phyloP scores from a whole-genome alignment of 1,140 invertebrate genomes.

The Drepana arcuata region DNA sequence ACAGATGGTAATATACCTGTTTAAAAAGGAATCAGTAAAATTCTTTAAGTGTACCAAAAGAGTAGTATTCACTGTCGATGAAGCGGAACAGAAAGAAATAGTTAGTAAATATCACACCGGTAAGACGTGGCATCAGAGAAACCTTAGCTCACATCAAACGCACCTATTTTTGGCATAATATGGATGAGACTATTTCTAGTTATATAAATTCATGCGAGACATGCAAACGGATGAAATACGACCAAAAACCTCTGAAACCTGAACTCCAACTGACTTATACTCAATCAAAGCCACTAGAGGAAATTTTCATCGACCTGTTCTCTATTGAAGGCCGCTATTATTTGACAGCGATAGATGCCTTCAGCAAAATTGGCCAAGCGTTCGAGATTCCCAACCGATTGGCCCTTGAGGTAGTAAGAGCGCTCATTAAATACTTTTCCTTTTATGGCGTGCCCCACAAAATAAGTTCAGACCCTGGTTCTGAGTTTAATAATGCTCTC shows the following conservation, averaged over 20 bases:
- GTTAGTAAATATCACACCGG: constrained; percentile 24
- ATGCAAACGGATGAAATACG: constrained; percentile 24
- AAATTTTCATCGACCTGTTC: constrained; percentile 28
- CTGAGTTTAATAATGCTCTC: constrained; percentile 10
- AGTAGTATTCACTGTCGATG: constrained; percentile 15
- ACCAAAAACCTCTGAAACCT: constrained; percentile 24
- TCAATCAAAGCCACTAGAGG: constrained; percentile 19
- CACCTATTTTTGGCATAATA: constrained; percentile 19
- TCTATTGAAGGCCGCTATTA: constrained; percentile 21
- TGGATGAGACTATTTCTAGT: constrained; percentile 16
- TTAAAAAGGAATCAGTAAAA: constrained; percentile 16
- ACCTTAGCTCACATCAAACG: constrained; percentile 11
- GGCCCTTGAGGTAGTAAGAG: constrained; percentile 20
- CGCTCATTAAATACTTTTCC: constrained; percentile 9
- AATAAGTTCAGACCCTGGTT: constrained; percentile 3
- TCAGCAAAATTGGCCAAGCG: constrained; percentile 28
- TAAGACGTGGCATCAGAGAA: constrained; percentile 28
- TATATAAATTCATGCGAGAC: constrained; percentile 19
- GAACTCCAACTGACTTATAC: constrained; percentile 27
- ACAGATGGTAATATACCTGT: constrained; percentile 10
- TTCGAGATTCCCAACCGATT: constrained; percentile 15
- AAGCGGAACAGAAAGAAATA: constrained; percentile 18
- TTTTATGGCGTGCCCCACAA: constrained; percentile 2
- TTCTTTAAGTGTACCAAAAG: constrained; percentile 22
- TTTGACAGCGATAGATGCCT: constrained; percentile 22